These are phyloP conservation scores for Calameuta idolon DNA, from an alignment of 2,888 invertebrate genomes.

Conservation along the genomic window DNA sequence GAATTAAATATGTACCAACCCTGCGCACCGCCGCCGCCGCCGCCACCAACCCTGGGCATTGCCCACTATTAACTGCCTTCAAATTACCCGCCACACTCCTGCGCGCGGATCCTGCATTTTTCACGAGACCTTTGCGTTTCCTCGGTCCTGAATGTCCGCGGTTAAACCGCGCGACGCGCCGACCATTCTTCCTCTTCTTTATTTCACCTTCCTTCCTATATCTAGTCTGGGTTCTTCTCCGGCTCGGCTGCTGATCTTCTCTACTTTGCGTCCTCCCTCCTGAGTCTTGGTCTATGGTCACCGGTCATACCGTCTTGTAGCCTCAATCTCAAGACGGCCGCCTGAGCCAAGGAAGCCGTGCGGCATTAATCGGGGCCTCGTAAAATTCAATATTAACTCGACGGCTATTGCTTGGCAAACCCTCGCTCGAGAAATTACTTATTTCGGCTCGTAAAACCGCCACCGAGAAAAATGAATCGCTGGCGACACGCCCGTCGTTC, in stretches of 20 bases:
- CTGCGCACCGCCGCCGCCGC: neutral
- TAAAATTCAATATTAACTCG: constrained; percentile 9
- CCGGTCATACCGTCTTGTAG: neutral
- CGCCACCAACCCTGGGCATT: neutral
- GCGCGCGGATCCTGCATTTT: neutral
- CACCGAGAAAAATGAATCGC: neutral
- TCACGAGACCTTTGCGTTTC: neutral
- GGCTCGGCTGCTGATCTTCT: neutral
- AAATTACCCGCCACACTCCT: neutral
- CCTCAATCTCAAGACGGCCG: neutral
- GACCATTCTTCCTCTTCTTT: neutral
- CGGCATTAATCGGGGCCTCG: neutral
- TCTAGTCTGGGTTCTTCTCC: neutral
- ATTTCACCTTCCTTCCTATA: neutral
- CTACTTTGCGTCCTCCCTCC: no score
- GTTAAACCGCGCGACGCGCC: neutral
- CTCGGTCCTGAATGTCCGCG: neutral
- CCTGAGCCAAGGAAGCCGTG: neutral
- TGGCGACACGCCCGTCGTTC: neutral
- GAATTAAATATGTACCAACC: constrained; percentile 34
- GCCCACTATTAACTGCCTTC: neutral
- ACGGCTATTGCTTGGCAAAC: neutral
- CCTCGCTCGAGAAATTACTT: constrained; percentile 24
- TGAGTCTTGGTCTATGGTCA: no score
- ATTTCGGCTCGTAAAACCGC: constrained; percentile 25